Percentiles rank a stretch among this genome's conserved stretches.
Conservation (phyloP, 2,797 vertebrate species). For the Thripadectes ignobilis region DNA sequence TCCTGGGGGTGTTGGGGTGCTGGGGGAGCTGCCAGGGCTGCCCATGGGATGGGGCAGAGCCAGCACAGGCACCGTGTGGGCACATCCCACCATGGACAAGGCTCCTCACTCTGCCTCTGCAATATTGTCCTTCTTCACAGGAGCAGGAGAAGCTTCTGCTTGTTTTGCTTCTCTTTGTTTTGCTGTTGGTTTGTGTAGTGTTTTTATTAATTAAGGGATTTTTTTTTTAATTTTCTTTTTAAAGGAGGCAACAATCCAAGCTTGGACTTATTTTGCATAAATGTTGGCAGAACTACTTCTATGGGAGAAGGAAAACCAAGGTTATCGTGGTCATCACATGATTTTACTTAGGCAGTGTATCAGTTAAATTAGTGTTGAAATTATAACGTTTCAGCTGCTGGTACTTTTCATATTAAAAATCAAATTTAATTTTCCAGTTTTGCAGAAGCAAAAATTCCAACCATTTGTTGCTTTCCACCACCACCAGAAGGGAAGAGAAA, state of each 20-base stretch:
- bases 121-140: not conserved
- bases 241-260: not conserved
- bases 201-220: not conserved
- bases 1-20: not conserved
- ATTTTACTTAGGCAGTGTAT: not conserved
- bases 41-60: not conserved
- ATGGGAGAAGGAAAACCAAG: not conserved
- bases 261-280: not conserved
- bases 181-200: not conserved
- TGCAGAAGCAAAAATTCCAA: slow-evolving; percentile 30
- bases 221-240: not conserved
- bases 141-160: not conserved
- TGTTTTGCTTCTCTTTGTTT: not conserved
- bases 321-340: not conserved
- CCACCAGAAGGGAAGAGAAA: not conserved
- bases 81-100: accelerated
- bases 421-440: slow-evolving; percentile 40
- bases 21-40: not conserved
- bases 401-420: slow-evolving; percentile 36
- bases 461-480: not conserved
- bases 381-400: not conserved
- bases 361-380: slow-evolving; percentile 8
- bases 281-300: not conserved
- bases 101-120: not conserved
- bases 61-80: accelerated